A percentile compares a stretch with the other conserved stretches of the same genome.
phyloP scores from a whole-genome alignment of 2,797 vertebrate genomes.

The Remorina albescens region DNA sequence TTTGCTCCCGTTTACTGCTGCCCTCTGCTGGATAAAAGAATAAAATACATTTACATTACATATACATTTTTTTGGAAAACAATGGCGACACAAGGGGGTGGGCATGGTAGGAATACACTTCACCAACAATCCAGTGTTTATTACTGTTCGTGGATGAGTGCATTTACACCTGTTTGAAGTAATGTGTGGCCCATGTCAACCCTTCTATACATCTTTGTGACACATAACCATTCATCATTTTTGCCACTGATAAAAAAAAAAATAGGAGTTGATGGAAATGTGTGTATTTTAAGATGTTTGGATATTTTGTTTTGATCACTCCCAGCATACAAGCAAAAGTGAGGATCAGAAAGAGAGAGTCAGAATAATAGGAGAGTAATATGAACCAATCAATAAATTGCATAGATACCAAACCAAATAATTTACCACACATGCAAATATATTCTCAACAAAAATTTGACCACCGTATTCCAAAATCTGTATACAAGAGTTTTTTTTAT shows the following conservation, averaged over 20 bases:
- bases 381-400: not conserved
- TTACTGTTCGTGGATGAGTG: not conserved
- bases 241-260: not conserved
- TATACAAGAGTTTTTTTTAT: too few species aligned
- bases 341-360: not conserved
- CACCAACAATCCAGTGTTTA: not conserved
- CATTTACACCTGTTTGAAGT: not conserved
- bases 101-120: not conserved
- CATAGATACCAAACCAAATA: not conserved
- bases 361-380: not conserved
- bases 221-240: not conserved
- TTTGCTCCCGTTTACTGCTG: slow-evolving; percentile 23
- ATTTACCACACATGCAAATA: not conserved
- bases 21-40: slow-evolving; percentile 54
- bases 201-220: not conserved
- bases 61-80: too few species aligned
- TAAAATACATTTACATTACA: too few species aligned
- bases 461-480: too few species aligned
- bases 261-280: not conserved
- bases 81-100: not conserved
- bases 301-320: not conserved
- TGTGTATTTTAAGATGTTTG: not conserved
- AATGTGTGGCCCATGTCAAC: not conserved
- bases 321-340: not conserved
- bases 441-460: slow-evolving; percentile 2